phyloP scores from a whole-genome alignment of 2,888 invertebrate genomes.

The Globia sparganii region DNA sequence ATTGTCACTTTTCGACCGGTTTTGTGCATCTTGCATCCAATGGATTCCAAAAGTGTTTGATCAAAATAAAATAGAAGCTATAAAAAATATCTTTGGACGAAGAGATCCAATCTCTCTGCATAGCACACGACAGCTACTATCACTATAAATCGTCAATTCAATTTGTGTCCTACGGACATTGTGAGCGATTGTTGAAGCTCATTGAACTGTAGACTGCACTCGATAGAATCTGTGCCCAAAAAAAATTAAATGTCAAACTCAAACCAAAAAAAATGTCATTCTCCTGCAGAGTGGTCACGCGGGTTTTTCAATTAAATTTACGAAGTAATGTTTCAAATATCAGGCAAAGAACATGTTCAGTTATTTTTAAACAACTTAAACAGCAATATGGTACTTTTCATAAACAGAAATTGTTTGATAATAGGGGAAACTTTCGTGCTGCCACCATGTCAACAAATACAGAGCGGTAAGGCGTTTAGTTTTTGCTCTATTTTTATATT shows the following conservation, averaged over 20 bases:
- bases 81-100: background rate
- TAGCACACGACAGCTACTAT: background rate
- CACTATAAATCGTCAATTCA: background rate
- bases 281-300: constrained; percentile 75
- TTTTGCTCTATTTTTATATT: constrained; percentile 33
- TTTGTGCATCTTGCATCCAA: no score
- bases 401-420: constrained; percentile 9
- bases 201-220: background rate
- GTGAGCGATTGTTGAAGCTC: background rate
- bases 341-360: constrained; percentile 67
- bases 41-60: background rate
- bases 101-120: background rate
- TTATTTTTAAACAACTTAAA: constrained; percentile 33
- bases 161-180: background rate
- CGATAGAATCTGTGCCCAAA: constrained; percentile 12
- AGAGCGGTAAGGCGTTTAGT: constrained; percentile 59
- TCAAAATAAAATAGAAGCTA: background rate
- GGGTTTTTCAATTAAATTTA: constrained; percentile 74
- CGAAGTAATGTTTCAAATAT: constrained; percentile 65
- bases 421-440: background rate
- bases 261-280: constrained; percentile 75
- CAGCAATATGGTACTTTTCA: constrained; percentile 18
- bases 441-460: constrained; percentile 44
- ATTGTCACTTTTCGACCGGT: no score
- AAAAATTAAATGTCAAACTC: background rate